Percentiles rank a stretch among this genome's conserved stretches.
Evolutionary conservation across 2,797 vertebrate species (phyloP).

Genomic region (Gymnoscopelus braueri): DNA sequence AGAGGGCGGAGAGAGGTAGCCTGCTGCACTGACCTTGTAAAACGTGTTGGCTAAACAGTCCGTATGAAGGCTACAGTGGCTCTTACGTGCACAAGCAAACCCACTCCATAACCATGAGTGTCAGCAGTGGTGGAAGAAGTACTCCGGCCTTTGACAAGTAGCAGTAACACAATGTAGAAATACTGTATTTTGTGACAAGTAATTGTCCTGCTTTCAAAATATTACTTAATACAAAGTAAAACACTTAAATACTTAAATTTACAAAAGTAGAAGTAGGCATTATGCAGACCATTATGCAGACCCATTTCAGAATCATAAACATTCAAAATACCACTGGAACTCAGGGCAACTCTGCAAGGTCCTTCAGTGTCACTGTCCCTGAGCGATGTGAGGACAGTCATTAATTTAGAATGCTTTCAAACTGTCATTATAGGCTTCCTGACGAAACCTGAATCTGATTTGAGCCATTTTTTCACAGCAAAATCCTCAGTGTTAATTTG

Average conservation of each 20-base stretch:
- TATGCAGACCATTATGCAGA: neutral
- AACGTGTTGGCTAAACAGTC: conserved; percentile 10
- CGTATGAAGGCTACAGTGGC: neutral
- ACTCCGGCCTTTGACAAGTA: too few relatives aligned
- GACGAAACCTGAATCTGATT: conserved; percentile 45
- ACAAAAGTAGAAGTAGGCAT: neutral
- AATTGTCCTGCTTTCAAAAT: too few relatives aligned
- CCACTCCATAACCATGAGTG: too few relatives aligned
- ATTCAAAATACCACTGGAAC: neutral
- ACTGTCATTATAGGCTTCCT: conserved; percentile 40
- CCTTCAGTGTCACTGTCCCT: conserved; percentile 4
- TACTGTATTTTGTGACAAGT: too few relatives aligned
- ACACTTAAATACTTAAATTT: too few relatives aligned
- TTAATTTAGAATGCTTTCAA: conserved; percentile 36
- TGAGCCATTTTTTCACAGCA: conserved; percentile 26
- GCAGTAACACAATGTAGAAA: too few relatives aligned
- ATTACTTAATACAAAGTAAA: too few relatives aligned
- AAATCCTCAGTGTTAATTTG: too few relatives aligned
- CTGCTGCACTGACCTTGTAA: neutral
- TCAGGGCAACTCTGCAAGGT: conserved; percentile 25
- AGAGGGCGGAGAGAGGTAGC: neutral
- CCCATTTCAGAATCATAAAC: neutral
- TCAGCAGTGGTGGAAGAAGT: too few relatives aligned
- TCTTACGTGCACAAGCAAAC: conserved; percentile 17
- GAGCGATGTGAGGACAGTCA: conserved; percentile 18